Conservation (phyloP, 2,797 vertebrate genomes). For the Graptemys geographica region DNA sequence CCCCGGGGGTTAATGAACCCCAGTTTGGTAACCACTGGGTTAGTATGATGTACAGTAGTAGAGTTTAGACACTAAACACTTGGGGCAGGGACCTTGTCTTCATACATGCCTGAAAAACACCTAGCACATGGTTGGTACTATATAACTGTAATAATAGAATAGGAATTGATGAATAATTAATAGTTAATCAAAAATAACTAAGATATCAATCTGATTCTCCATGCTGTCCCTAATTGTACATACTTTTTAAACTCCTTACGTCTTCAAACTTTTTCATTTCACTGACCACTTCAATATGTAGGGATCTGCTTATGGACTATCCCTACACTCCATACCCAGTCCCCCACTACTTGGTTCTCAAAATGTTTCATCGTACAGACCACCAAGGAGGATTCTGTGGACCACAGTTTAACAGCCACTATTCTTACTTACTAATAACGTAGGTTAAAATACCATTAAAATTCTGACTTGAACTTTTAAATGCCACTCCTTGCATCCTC, state of each 20-base stretch:
- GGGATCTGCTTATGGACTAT: neutral
- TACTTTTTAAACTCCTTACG: neutral
- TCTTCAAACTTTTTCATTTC: conserved; percentile 13
- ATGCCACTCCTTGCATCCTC: neutral
- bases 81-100: neutral
- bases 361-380: neutral
- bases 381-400: conserved; percentile 38
- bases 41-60: neutral
- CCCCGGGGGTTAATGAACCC: no score
- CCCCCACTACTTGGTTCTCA: conserved; percentile 5
- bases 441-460: conserved; percentile 66
- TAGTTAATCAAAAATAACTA: neutral
- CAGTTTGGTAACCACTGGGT: neutral
- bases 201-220: neutral
- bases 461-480: conserved; percentile 57
- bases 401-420: conserved; percentile 31
- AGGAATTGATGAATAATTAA: neutral
- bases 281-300: conserved; percentile 15
- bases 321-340: conserved; percentile 1
- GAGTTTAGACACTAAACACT: neutral
- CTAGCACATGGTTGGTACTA: neutral
- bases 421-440: conserved; percentile 56
- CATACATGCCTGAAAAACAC: neutral
- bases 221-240: neutral
- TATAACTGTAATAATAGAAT: neutral